A percentile compares a stretch with the other conserved stretches of the same genome.
Evolutionary conservation across 2,113 vertebrate species (phyloP).

Genomic region (Oncorhynchus kisutch): DNA sequence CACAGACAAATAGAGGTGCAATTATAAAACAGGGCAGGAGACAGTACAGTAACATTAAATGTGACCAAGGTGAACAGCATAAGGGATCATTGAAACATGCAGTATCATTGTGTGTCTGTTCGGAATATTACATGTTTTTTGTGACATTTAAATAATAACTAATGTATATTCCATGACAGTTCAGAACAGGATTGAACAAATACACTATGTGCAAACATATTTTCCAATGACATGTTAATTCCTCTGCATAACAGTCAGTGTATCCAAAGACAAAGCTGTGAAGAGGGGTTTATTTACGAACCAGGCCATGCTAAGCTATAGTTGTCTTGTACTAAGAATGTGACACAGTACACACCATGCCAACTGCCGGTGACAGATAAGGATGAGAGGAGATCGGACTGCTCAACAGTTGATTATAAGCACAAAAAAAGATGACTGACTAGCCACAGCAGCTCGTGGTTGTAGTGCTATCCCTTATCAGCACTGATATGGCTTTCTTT

Average conservation of each 20-base stretch:
- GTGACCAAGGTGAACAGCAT: background rate
- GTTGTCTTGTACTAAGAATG: background rate
- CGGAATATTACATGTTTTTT: background rate
- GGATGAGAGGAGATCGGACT: conserved; percentile 37
- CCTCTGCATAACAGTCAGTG: background rate
- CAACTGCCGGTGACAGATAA: conserved; percentile 65
- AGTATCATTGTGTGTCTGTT: background rate
- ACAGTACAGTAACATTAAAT: background rate
- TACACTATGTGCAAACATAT: background rate
- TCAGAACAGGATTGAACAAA: background rate
- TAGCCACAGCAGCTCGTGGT: conserved; percentile 35
- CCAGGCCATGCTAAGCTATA: conserved; percentile 28
- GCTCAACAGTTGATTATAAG: conserved; percentile 39
- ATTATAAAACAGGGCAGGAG: conserved; percentile 27
- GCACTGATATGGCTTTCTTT: conserved; percentile 24
- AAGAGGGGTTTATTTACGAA: conserved; percentile 25
- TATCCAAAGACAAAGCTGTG: background rate
- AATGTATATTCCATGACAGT: background rate
- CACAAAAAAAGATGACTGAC: conserved; percentile 26
- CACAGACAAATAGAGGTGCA: too few relatives aligned
- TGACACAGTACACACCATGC: conserved; percentile 27
- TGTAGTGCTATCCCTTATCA: conserved; percentile 50
- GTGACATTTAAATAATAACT: background rate
- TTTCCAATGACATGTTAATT: background rate
- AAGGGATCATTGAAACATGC: background rate